Evolutionary conservation across 2,113 vertebrate genomes (phyloP).

Genomic region (Platycercus adscitus): DNA sequence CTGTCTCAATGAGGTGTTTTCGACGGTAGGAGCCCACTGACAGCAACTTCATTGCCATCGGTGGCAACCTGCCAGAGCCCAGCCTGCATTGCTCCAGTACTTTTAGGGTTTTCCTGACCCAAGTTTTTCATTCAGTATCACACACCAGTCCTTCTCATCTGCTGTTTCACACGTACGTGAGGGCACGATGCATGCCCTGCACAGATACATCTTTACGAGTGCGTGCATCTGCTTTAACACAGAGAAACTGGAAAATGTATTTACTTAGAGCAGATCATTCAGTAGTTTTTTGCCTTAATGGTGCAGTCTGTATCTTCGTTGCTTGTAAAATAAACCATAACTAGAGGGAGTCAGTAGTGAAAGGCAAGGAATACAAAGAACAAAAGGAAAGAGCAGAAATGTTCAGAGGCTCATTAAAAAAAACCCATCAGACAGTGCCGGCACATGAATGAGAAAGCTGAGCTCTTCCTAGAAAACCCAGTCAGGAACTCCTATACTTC

Average conservation of each 20-base stretch:
- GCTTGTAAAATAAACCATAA: background rate
- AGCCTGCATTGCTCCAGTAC: background rate
- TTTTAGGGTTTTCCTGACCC: background rate
- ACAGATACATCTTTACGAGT: background rate
- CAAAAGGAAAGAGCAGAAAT: background rate
- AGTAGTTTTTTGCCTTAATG: background rate
- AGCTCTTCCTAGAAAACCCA: background rate
- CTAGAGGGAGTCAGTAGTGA: background rate
- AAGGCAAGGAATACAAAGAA: background rate
- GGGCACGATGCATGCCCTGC: background rate
- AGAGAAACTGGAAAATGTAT: background rate
- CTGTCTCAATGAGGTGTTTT: background rate
- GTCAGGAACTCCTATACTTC: background rate
- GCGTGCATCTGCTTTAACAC: background rate
- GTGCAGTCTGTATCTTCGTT: background rate
- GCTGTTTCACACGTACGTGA: background rate
- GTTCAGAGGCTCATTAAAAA: background rate
- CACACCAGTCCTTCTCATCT: background rate
- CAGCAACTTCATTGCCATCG: background rate
- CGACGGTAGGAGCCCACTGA: background rate
- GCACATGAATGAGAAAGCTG: background rate
- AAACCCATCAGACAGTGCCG: background rate
- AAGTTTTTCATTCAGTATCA: background rate
- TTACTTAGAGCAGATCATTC: background rate
- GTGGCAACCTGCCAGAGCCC: background rate